Conservation (phyloP, 2,888 invertebrate genomes). For the Dermolepida albohirtum region DNA sequence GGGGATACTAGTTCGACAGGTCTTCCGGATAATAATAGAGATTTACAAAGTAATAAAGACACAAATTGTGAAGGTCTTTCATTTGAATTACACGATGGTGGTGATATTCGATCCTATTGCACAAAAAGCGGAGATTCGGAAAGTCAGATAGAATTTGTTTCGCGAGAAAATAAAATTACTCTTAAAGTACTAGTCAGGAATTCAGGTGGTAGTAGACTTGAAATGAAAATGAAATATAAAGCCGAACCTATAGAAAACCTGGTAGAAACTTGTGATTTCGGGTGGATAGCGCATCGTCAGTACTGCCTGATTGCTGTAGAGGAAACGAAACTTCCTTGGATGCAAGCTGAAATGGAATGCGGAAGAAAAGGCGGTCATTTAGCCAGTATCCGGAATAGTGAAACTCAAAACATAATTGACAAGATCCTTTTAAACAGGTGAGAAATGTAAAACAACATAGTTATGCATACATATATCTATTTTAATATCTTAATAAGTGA, state of each 20-base stretch:
- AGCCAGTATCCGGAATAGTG: constrained; percentile 73
- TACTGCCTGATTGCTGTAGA: constrained; percentile 76
- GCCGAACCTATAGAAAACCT: constrained; percentile 73
- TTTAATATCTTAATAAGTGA: too few species aligned
- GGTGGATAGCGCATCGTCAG: constrained; percentile 76
- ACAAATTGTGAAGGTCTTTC: constrained; percentile 69
- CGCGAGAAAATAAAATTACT: constrained; percentile 70
- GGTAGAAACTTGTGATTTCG: constrained; percentile 76
- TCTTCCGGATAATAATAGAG: constrained; percentile 46
- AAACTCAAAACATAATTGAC: constrained; percentile 74
- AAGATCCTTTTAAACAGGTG: constrained; percentile 75
- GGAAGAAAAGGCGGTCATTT: constrained; percentile 74
- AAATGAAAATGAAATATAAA: constrained; percentile 72
- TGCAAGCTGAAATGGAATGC: constrained; percentile 77
- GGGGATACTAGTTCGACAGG: constrained; percentile 61
- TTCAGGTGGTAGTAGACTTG: constrained; percentile 51
- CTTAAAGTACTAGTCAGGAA: constrained; percentile 59
- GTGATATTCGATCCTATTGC: constrained; percentile 72
- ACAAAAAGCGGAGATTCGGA: constrained; percentile 70
- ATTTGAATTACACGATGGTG: constrained; percentile 70
- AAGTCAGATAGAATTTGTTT: constrained; percentile 71
- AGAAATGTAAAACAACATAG: constrained; percentile 49
- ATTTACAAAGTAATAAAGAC: constrained; percentile 59
- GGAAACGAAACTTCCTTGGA: constrained; percentile 71
- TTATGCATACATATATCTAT: too few species aligned